phyloP scores from a whole-genome alignment of 2,113 vertebrate species.

The Thunnus maccoyii region DNA sequence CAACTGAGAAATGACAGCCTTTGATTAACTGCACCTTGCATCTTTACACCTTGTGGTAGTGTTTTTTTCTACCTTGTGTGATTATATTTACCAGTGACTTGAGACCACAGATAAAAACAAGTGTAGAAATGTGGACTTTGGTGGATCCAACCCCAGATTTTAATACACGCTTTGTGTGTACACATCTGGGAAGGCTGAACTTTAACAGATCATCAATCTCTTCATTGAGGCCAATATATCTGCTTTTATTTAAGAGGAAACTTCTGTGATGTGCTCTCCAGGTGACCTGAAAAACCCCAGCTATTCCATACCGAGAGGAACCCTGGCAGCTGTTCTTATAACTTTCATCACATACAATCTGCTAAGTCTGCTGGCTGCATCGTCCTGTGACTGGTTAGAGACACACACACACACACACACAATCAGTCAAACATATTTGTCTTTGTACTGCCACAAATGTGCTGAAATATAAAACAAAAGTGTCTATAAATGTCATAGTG shows the following conservation, averaged over 20 bases:
- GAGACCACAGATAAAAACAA: too few species aligned
- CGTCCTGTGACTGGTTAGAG: slow-evolving; percentile 87
- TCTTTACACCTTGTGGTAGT: too few species aligned
- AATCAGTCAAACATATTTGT: neutral
- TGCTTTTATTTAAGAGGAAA: neutral
- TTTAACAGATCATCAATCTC: neutral
- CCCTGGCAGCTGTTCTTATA: slow-evolving; percentile 88
- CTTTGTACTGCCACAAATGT: too few species aligned
- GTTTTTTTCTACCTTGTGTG: too few species aligned
- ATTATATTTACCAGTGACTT: too few species aligned
- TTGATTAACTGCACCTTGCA: too few species aligned
- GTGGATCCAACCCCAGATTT: neutral
- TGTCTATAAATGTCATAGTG: neutral
- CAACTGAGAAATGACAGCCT: too few species aligned
- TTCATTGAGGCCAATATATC: neutral
- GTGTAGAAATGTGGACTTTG: neutral
- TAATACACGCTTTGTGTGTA: neutral
- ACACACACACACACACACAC: neutral
- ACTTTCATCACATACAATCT: slow-evolving; percentile 90
- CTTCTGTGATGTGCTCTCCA: slow-evolving; percentile 57
- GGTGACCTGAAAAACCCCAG: slow-evolving; percentile 90
- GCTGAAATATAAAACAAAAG: neutral
- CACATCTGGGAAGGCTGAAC: neutral
- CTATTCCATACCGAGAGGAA: slow-evolving; percentile 91
- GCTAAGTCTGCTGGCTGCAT: slow-evolving; percentile 86